These are phyloP conservation scores for Chiloscyllium plagiosum DNA, from an alignment of 2,113 vertebrate genomes.

Conservation along the genomic window DNA sequence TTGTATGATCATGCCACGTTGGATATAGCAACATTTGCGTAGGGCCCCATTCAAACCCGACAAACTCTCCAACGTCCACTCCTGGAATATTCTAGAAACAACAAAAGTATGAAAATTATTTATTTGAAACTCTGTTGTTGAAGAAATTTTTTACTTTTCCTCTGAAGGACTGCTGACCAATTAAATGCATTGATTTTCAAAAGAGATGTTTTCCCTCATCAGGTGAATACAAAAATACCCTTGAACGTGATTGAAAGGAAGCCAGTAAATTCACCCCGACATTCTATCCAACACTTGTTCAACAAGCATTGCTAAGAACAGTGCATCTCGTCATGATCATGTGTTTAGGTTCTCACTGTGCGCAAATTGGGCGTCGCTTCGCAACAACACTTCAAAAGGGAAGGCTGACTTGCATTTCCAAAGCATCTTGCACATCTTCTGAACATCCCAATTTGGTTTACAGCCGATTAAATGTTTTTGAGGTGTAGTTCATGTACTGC, in stretches of 20 bases:
- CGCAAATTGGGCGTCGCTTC: no score
- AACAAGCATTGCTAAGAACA: neutral
- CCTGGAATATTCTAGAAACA: constrained; percentile 67
- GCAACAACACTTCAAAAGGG: no score
- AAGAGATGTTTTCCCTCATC: neutral
- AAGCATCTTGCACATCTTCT: no score
- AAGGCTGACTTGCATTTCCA: no score
- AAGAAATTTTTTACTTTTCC: no score
- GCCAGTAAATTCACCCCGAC: neutral
- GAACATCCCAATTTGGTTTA: no score
- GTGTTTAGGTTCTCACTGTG: no score
- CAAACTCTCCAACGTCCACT: constrained; percentile 57
- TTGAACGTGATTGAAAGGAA: neutral
- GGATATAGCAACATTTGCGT: constrained; percentile 82
- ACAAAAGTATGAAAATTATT: neutral
- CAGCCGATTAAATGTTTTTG: no score
- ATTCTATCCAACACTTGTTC: neutral
- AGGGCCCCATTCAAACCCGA: constrained; percentile 89
- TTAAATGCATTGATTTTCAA: neutral
- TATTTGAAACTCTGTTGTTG: neutral
- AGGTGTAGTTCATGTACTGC: no score
- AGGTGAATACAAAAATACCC: neutral
- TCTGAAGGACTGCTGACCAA: neutral
- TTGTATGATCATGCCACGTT: constrained; percentile 62
- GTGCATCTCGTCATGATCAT: neutral